Base-by-base conservation (phyloP, 2,113 vertebrate genomes). In the Tetrax tetrax region DNA sequence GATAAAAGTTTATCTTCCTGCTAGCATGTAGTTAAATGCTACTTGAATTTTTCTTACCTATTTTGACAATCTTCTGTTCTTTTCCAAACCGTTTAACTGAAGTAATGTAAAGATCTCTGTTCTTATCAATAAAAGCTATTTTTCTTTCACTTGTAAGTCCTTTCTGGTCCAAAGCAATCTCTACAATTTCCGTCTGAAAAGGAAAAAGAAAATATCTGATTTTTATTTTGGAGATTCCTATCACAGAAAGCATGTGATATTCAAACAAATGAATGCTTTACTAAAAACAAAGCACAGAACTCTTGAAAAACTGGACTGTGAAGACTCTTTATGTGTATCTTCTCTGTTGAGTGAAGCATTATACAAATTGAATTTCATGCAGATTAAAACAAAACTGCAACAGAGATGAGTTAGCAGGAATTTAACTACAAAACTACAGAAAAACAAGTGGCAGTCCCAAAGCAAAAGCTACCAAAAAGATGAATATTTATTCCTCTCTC, bases 51-150 rank as follows among this genome's bases (percentile, higher is more conserved):
- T 90, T 93, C 98, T 98, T 97, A 99, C 99, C 99, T 65, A 99
- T 99, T 98, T 99, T 99, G 95, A 98, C 98, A 96, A 99, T 98
- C 94, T 98, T 99, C 96, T 99, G 98, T 91, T 99, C 99, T 87
- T 98, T 98, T 16, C 99, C 98, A 94, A 99, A 98, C 94, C 98
- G 98, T 56, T 98, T 98, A 71, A 99, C 98, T 10, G 98, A 98
- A 47, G 98, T 98, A 95, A 99, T 98, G 95, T 98, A 99, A 53
- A 99, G 98, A 97, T 99, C 99, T 92, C 98, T 99, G 94, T 99
- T 99, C 97, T 99, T 99, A 97, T 99, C 99, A 96, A 99, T 98
- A 96, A 99, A 98, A 85, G 99, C 99, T 43, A 99, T 98, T 98
- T 99, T 99, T 84, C 99, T 98, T 60, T 99, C 99, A 92, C 89